Evolutionary conservation across 1,140 invertebrate species (phyloP).

Genomic region (Ericerus pela): DNA sequence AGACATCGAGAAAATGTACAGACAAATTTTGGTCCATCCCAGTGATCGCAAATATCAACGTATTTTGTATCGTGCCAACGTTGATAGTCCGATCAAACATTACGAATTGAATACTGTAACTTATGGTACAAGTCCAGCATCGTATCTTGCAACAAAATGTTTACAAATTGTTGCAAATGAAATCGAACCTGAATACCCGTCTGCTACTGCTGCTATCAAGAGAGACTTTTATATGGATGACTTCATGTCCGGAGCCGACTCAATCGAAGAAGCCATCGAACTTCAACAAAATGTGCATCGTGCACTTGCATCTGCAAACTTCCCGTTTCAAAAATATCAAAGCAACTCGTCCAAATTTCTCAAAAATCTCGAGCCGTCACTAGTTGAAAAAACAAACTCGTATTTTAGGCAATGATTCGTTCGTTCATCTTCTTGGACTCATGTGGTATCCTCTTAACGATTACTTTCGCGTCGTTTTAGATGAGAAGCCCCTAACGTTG

Average conservation of each 20-base stretch:
- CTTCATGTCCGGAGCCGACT: not conserved
- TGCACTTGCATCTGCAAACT: not conserved
- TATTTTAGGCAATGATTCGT: not conserved
- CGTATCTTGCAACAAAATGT: conserved; percentile 27
- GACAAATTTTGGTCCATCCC: conserved; percentile 25
- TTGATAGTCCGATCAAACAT: conserved; percentile 18
- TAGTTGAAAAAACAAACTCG: not conserved
- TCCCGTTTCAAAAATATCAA: not conserved
- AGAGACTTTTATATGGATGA: conserved; percentile 35
- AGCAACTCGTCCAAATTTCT: not conserved
- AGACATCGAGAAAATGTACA: conserved; percentile 32
- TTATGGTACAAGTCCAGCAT: conserved; percentile 27
- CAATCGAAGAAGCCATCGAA: not conserved
- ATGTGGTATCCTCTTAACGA: not conserved
- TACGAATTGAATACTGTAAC: conserved; percentile 29
- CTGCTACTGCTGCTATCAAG: conserved; percentile 23
- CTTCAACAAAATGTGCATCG: not conserved
- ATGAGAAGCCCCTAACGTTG: not conserved
- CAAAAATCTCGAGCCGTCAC: not conserved
- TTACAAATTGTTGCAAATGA: conserved; percentile 28
- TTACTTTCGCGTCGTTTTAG: not conserved
- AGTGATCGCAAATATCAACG: conserved; percentile 24
- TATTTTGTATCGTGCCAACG: conserved; percentile 23
- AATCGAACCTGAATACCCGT: too few relatives aligned
- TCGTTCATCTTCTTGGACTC: not conserved